phyloP scores from a whole-genome alignment of 2,888 invertebrate genomes.

The Calameuta pallipes region DNA sequence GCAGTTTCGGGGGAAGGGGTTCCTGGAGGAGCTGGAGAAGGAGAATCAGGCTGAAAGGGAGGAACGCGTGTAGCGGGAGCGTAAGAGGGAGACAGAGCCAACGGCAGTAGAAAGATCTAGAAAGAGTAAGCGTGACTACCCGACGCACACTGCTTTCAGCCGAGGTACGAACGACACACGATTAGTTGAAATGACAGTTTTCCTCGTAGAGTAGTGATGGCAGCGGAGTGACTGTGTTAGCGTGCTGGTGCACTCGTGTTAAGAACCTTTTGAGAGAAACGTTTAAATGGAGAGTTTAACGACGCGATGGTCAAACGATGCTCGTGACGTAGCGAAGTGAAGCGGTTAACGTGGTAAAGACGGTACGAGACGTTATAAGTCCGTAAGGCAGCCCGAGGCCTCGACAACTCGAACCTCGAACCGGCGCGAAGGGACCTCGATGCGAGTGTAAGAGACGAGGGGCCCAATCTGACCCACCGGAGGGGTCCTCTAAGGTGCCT shows the following conservation, averaged over 20 bases:
- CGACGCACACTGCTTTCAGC: not conserved
- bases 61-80: slow-evolving; percentile 12
- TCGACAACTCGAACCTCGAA: slow-evolving; percentile 11
- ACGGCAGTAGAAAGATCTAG: slow-evolving; percentile 16
- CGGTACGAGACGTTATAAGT: not conserved
- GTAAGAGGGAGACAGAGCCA: slow-evolving; percentile 10
- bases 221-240: not conserved
- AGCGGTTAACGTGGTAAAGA: not conserved
- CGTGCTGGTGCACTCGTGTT: not conserved
- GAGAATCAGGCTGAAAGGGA: slow-evolving; percentile 16
- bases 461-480: slow-evolving; percentile 43
- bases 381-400: slow-evolving; percentile 1
- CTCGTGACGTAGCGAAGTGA: not conserved
- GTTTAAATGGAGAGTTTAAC: slow-evolving; percentile 6
- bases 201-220: not conserved
- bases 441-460: slow-evolving; percentile 34
- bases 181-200: slow-evolving; percentile 14
- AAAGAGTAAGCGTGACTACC: slow-evolving; percentile 7
- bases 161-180: slow-evolving; percentile 22
- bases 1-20: slow-evolving; percentile 39
- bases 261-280: not conserved
- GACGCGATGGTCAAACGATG: slow-evolving; percentile 2
- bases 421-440: slow-evolving; percentile 17
- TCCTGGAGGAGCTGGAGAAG: slow-evolving; percentile 13
- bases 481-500: slow-evolving; percentile 12